Evolutionary conservation across 2,888 invertebrate genomes (phyloP).

Genomic region (Nemotelus pantherinus): DNA sequence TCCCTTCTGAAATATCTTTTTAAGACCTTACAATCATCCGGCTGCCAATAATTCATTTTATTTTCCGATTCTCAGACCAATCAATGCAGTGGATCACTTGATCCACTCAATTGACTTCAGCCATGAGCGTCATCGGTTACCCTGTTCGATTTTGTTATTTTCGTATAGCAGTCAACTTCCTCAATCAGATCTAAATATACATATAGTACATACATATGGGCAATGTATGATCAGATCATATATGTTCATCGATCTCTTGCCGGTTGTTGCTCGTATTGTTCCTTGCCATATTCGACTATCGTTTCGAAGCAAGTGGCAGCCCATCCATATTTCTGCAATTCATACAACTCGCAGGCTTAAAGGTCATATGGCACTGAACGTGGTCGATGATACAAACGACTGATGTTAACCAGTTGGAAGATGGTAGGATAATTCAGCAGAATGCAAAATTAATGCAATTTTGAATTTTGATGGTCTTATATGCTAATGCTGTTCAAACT

Average conservation of each 20-base stretch:
- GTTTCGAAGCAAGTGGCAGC: constrained; percentile 23
- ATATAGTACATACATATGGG: no score
- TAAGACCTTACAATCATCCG: background rate
- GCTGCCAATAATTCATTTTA: constrained; percentile 48
- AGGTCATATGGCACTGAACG: constrained; percentile 24
- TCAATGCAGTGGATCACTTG: constrained; percentile 49
- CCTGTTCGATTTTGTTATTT: constrained; percentile 49
- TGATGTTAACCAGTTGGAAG: constrained; percentile 9
- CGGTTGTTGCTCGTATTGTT: constrained; percentile 34
- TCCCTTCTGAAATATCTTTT: background rate
- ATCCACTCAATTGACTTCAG: constrained; percentile 48
- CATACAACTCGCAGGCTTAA: constrained; percentile 33
- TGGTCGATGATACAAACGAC: no score
- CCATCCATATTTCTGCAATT: constrained; percentile 37
- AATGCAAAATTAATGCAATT: no score
- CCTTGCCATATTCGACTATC: constrained; percentile 12
- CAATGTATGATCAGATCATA: constrained; percentile 14
- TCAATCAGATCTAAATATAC: constrained; percentile 39
- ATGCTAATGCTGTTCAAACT: no score
- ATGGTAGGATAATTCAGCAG: background rate
- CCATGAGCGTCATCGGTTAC: constrained; percentile 44
- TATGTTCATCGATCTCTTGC: constrained; percentile 25
- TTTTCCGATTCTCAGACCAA: constrained; percentile 49
- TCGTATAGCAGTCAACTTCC: constrained; percentile 40
- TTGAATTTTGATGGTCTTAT: no score